These are phyloP conservation scores for Theodoxus fluviatilis DNA, from an alignment of 2,888 invertebrate species.

Conservation along the genomic window DNA sequence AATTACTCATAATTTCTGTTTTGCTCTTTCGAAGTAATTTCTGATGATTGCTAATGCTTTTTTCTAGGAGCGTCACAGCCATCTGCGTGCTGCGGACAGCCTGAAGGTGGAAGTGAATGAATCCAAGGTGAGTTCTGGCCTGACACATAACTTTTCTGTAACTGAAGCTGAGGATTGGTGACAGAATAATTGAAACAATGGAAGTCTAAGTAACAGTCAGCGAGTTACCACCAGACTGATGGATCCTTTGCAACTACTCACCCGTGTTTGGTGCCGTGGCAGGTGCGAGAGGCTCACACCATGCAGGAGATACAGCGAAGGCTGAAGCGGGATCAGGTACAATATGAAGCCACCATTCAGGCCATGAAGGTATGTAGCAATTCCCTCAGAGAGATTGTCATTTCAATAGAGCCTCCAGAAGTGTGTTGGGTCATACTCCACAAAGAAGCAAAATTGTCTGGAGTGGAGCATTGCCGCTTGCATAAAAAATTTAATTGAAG, in stretches of 20 bases:
- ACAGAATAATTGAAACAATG: no score
- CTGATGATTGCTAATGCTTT: background rate
- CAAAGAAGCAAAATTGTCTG: background rate
- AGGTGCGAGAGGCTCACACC: slow-evolving; percentile 49
- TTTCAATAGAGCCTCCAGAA: background rate
- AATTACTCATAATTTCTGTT: no score
- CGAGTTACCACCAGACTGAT: no score
- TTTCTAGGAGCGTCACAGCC: slow-evolving; percentile 49
- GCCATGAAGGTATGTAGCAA: slow-evolving; percentile 46
- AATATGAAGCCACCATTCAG: slow-evolving; percentile 57
- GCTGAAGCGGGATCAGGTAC: slow-evolving; percentile 55
- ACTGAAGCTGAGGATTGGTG: background rate
- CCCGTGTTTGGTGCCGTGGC: background rate
- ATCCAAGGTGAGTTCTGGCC: slow-evolving; percentile 48
- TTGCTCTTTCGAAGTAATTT: background rate
- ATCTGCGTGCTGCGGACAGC: slow-evolving; percentile 47
- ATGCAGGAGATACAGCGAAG: slow-evolving; percentile 54
- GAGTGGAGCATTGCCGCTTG: no score
- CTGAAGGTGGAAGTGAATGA: slow-evolving; percentile 55
- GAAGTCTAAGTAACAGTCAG: no score
- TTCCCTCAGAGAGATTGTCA: background rate
- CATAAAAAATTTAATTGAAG: no score
- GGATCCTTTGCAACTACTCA: no score
- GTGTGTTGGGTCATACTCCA: background rate
- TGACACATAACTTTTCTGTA: background rate